phyloP scores from a whole-genome alignment of 2,797 vertebrate species.

The Sparus aurata region DNA sequence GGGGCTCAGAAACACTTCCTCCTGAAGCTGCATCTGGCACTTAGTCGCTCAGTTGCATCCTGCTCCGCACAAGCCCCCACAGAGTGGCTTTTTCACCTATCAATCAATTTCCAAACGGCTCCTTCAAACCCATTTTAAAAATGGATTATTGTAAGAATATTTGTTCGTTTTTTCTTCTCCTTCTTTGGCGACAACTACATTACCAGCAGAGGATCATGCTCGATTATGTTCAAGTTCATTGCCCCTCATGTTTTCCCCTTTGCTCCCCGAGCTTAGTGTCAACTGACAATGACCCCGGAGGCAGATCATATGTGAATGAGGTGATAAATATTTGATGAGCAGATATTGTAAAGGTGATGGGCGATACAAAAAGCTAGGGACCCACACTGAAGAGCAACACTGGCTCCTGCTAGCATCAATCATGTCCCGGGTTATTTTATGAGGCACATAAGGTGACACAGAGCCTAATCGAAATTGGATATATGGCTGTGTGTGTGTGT shows the following conservation, averaged over 20 bases:
- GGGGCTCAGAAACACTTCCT: constrained; percentile 45
- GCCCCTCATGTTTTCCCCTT: constrained; percentile 30
- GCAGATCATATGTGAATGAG: constrained; percentile 42
- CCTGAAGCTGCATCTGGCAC: constrained; percentile 55
- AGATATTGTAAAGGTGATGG: constrained; percentile 60
- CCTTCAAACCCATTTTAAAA: background rate
- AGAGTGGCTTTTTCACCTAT: background rate
- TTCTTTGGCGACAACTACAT: background rate
- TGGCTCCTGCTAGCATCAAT: constrained; percentile 45
- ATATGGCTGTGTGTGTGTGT: constrained; percentile 30
- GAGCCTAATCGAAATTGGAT: constrained; percentile 61
- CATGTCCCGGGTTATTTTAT: constrained; percentile 45
- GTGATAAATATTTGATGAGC: constrained; percentile 71
- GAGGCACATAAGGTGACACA: constrained; percentile 54
- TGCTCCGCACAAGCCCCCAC: constrained; percentile 13
- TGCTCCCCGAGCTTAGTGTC: constrained; percentile 37
- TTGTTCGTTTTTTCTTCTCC: background rate
- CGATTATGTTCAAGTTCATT: constrained; percentile 31
- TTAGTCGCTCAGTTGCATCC: constrained; percentile 41
- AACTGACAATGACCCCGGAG: constrained; percentile 27
- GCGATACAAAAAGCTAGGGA: constrained; percentile 49
- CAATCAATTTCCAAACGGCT: constrained; percentile 2
- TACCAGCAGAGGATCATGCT: constrained; percentile 9
- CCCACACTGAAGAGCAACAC: constrained; percentile 25
- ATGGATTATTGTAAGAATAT: background rate